phyloP scores from a whole-genome alignment of 2,113 vertebrate species.

The Oncorhynchus tshawytscha region DNA sequence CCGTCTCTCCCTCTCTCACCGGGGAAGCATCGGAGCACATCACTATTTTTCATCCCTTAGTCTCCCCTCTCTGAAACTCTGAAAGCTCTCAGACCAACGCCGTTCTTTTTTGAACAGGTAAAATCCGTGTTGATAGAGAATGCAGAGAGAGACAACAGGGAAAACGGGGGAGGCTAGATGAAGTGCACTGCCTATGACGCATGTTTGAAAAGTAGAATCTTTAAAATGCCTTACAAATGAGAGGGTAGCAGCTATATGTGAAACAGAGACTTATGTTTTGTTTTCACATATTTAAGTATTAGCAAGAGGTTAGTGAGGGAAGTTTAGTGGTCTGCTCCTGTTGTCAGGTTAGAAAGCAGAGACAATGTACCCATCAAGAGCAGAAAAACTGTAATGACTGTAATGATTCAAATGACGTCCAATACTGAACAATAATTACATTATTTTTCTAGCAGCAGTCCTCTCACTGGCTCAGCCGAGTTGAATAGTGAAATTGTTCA shows the following conservation, averaged over 20 bases:
- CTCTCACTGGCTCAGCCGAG: too few species aligned
- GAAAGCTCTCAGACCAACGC: slow-evolving; percentile 27
- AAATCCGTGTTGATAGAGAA: slow-evolving; percentile 42
- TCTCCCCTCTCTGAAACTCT: slow-evolving; percentile 42
- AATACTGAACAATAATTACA: neutral
- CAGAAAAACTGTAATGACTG: neutral
- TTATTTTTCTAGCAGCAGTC: neutral
- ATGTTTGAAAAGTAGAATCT: neutral
- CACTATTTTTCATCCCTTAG: slow-evolving; percentile 26
- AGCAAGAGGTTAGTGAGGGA: neutral
- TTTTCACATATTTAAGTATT: neutral
- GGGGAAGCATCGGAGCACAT: slow-evolving; percentile 48
- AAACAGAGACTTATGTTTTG: neutral
- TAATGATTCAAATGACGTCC: neutral
- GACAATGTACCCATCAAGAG: neutral
- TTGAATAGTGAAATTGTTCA: neutral
- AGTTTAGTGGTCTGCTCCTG: neutral
- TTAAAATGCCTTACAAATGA: neutral
- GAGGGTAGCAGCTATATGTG: neutral
- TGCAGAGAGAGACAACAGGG: slow-evolving; percentile 20
- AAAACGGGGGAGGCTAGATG: neutral
- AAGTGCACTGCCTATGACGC: slow-evolving; percentile 5
- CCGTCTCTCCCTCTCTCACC: slow-evolving; percentile 1
- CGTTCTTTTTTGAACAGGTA: slow-evolving; percentile 60
- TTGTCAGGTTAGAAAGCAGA: neutral